Conservation (phyloP, 1,140 invertebrate genomes). For the Elysia chlorotica region DNA sequence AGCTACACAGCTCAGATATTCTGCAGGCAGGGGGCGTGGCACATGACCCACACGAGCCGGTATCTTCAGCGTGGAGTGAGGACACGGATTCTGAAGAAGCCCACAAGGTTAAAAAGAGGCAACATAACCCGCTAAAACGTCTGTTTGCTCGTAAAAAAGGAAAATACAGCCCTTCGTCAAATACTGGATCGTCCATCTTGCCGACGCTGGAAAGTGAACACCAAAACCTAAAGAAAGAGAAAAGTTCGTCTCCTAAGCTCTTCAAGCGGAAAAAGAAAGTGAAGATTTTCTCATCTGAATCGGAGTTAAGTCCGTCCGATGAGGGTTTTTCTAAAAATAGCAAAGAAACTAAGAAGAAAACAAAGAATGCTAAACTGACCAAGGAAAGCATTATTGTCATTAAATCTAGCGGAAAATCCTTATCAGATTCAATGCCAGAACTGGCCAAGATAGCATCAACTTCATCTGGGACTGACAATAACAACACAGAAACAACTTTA, state of each 20-base stretch:
- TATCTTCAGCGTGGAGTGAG: too few species aligned
- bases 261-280: not conserved
- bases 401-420: not conserved
- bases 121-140: not conserved
- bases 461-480: too few species aligned
- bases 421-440: not conserved
- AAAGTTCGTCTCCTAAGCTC: not conserved
- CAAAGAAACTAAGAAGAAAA: too few species aligned
- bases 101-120: not conserved
- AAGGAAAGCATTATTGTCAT: not conserved
- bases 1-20: too few species aligned
- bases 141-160: conserved; percentile 1
- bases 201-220: not conserved
- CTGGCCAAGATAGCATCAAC: too few species aligned
- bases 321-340: too few species aligned
- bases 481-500: too few species aligned
- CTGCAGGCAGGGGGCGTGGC: too few species aligned
- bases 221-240: not conserved
- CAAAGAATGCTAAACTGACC: not conserved
- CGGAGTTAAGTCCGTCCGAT: too few species aligned
- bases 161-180: not conserved
- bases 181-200: not conserved
- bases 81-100: too few species aligned
- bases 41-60: too few species aligned
- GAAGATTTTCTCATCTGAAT: too few species aligned